phyloP scores from a whole-genome alignment of 2,797 vertebrate species.

The Karalla daura region DNA sequence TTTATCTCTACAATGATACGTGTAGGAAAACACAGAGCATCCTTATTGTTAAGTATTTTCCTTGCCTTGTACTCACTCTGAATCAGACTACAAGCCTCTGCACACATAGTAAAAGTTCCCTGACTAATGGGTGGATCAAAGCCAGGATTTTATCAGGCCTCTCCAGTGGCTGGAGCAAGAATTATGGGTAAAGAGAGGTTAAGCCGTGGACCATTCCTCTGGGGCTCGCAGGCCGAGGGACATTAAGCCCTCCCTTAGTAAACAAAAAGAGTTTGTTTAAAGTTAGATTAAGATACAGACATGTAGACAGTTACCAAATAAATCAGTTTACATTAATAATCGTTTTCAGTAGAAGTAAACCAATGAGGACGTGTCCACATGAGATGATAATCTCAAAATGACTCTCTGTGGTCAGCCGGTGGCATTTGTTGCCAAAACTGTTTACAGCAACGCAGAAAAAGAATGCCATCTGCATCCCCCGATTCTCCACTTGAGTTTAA shows the following conservation, averaged over 20 bases:
- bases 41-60: no score
- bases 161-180: slow-evolving; percentile 59
- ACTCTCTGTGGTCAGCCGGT: slow-evolving; percentile 2
- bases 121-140: slow-evolving; percentile 79
- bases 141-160: slow-evolving; percentile 77
- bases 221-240: slow-evolving; percentile 10
- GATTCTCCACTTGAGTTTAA: not conserved
- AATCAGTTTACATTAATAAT: not conserved
- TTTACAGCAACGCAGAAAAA: not conserved
- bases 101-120: slow-evolving; percentile 48
- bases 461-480: not conserved
- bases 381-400: not conserved
- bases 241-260: not conserved
- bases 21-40: no score
- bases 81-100: slow-evolving; percentile 26
- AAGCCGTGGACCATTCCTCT: slow-evolving; percentile 14
- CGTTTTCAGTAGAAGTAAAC: not conserved
- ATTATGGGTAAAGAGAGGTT: slow-evolving; percentile 54
- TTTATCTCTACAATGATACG: no score
- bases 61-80: not conserved
- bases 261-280: not conserved
- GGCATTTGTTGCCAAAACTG: not conserved
- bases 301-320: not conserved
- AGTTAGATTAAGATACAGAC: not conserved
- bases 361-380: not conserved